A percentile compares a stretch with the other conserved stretches of the same genome.
These are phyloP conservation scores for Lithophane leautieri DNA, from an alignment of 2,888 invertebrate species.

Conservation along the genomic window DNA sequence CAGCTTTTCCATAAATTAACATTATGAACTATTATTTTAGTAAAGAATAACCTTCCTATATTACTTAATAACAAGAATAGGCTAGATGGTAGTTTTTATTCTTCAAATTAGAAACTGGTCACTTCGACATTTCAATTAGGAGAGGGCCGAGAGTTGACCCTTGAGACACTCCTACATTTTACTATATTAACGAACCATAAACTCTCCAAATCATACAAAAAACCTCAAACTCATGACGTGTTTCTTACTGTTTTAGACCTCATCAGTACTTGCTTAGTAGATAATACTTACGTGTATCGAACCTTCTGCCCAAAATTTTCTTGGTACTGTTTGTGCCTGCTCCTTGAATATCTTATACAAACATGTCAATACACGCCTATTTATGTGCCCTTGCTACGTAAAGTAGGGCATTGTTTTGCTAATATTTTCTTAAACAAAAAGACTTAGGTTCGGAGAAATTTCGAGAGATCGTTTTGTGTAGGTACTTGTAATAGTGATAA, in stretches of 20 bases:
- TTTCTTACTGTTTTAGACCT: not conserved
- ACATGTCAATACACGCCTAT: constrained; percentile 72
- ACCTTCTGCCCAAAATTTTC: constrained; percentile 30
- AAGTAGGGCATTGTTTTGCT: constrained; percentile 42
- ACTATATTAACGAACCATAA: not conserved
- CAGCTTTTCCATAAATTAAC: not conserved
- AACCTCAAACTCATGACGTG: too few species aligned
- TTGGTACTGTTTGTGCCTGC: constrained; percentile 27
- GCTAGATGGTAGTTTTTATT: not conserved
- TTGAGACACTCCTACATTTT: not conserved
- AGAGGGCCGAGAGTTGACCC: not conserved
- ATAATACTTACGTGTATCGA: not conserved
- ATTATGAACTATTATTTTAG: not conserved
- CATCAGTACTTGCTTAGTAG: not conserved
- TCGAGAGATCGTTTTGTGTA: constrained; percentile 10
- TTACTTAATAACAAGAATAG: not conserved
- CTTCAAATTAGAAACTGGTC: accelerated
- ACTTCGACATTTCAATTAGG: not conserved
- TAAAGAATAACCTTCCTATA: not conserved
- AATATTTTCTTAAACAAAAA: constrained; percentile 54
- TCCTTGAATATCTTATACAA: constrained; percentile 66
- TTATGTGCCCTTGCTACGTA: constrained; percentile 59
- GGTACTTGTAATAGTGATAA: not conserved
- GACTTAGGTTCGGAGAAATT: constrained; percentile 33
- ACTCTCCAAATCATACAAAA: not conserved